Evolutionary conservation across 2,888 invertebrate genomes (phyloP).

Genomic region (Melinaea menophilus): DNA sequence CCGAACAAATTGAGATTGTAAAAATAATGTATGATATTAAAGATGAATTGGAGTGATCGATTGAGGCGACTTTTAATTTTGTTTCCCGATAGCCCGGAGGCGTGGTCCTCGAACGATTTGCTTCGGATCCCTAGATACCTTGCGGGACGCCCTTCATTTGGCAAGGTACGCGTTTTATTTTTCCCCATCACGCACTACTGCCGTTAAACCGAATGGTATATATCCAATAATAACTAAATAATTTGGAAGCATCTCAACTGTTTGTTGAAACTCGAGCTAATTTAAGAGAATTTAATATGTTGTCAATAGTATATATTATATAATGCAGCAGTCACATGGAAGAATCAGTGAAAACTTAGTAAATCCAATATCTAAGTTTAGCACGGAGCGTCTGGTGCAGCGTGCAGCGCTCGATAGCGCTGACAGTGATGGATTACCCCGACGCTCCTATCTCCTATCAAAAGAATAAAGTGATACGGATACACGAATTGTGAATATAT

Average conservation of each 20-base stretch:
- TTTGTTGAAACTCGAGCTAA: neutral
- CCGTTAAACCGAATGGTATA: neutral
- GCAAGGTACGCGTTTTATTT: slow-evolving; percentile 5
- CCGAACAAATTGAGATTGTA: slow-evolving; percentile 71
- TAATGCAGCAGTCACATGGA: slow-evolving; percentile 22
- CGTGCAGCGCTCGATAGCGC: slow-evolving; percentile 70
- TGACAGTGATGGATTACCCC: slow-evolving; percentile 71
- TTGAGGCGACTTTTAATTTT: slow-evolving; percentile 75
- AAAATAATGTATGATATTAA: slow-evolving; percentile 73
- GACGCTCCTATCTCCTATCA: slow-evolving; percentile 42
- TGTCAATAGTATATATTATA: neutral
- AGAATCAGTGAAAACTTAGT: slow-evolving; percentile 68
- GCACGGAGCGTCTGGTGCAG: slow-evolving; percentile 49
- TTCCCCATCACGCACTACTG: neutral
- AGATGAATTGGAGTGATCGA: slow-evolving; percentile 74
- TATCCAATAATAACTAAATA: neutral
- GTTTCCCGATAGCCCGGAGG: slow-evolving; percentile 70
- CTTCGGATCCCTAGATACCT: slow-evolving; percentile 68
- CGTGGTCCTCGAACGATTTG: slow-evolving; percentile 74
- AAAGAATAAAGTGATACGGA: slow-evolving; percentile 33
- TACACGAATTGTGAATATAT: slow-evolving; percentile 21
- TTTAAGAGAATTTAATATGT: neutral
- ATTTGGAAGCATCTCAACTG: too few relatives aligned
- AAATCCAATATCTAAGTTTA: slow-evolving; percentile 73
- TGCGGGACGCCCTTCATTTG: slow-evolving; percentile 9